Base-by-base conservation (phyloP, 2,888 invertebrate species). In the Andrena haemorrhoa region DNA sequence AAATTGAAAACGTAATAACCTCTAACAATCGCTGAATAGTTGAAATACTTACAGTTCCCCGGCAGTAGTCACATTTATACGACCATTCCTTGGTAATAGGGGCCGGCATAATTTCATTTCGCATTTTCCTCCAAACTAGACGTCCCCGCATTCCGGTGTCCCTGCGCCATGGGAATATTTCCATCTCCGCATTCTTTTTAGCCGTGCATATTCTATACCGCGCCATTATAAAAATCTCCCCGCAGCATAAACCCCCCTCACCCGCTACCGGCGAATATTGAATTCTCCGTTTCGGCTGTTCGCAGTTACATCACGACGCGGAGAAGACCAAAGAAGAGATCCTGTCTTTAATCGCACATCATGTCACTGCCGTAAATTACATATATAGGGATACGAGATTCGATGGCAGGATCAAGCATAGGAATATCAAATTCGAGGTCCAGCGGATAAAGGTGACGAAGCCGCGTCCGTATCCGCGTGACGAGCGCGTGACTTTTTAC, bases 361-460 rank as follows among this genome's bases (percentile, higher is more conserved):
- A 99, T 94, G 99, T 99, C 90, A 99, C 98, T 90, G 99, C 99
- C 87, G 98, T 99, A 93, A 99, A 99, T 95, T 98, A 98, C 94
- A 99, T 99, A 94, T 99, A 99, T 95, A 96, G 98, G 89, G 97
- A 98, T 94, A 99, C 98, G 63, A 97, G 97, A 94, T 99, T 99
- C 94, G 98, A 98, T 94, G 99, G 99, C 53, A 95, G 97, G 85
- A 95, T 96, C 79, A 97, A 97, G 93, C 98, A 99, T 94, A 96
- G 98, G 86, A 98, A 98, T 92, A 98, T 99, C 91, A 98, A 98
- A 95, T 99, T 99, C 95, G 98, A 98, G 95, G 99, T 99, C 86
- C 98, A 98, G 93, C 95, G 97, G 92, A 97, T 97, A 89, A 97
- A 97, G 95, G 97, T 97, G 89, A 88, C 58, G 29, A 16, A n/a